Evolutionary conservation across 2,113 vertebrate genomes (phyloP).

Genomic region (Apteryx mantelli): DNA sequence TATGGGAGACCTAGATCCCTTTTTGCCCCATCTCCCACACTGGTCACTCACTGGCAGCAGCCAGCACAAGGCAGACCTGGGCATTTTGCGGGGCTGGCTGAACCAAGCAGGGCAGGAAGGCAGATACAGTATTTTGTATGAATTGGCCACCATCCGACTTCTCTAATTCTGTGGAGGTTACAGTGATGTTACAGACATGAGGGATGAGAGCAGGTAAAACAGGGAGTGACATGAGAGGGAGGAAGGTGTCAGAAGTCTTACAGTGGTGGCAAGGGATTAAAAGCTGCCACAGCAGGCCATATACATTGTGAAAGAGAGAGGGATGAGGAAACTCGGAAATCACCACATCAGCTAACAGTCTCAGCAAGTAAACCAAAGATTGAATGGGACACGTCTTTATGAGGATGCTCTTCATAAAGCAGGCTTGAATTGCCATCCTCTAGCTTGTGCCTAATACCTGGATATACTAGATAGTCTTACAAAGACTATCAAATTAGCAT

Average conservation of each 20-base stretch:
- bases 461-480: background rate
- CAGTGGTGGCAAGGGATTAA: background rate
- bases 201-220: background rate
- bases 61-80: background rate
- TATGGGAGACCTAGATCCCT: background rate
- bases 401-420: background rate
- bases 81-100: background rate
- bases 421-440: background rate
- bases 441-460: background rate
- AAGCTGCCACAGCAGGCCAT: background rate
- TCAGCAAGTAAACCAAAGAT: background rate
- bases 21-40: background rate
- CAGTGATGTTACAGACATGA: fast-evolving
- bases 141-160: background rate
- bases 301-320: too few species aligned
- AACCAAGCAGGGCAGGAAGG: background rate
- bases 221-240: background rate
- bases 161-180: background rate
- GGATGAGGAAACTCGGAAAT: background rate
- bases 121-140: background rate
- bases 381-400: background rate
- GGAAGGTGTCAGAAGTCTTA: background rate
- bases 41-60: background rate
- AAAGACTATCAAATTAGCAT: background rate
- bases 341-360: background rate